Base-by-base conservation (phyloP, 1,140 invertebrate species). In the Brachionus angularis region DNA sequence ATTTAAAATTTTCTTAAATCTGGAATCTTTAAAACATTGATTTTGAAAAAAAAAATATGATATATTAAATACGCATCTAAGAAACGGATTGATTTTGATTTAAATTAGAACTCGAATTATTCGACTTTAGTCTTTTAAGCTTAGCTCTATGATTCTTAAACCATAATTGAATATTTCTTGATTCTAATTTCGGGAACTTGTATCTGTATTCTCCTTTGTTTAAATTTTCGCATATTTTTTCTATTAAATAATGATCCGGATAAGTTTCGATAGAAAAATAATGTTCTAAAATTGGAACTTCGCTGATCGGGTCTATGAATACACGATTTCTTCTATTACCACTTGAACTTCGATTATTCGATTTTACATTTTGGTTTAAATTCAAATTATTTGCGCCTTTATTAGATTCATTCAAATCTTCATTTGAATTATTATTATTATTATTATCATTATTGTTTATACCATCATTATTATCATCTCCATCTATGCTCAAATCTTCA, bases 261-360 rank as follows among this genome's bases (percentile, higher is more conserved):
- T 97, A 94, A 27, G 94, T 96, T 82, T 96, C 96, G 77, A 92
- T 86, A n/a, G 88, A 87, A 78, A 97, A 97, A 93, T 94, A 97
- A 77, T 91, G 90, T 79, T 97, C 94, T 69, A 98, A 83, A 74
- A 91, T 87, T 3, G 94, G 94, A 49, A 98, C 94, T 85, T 98
- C 95, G 23, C 91, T 93, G 12, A 96, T 91, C 0, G 94, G 95
- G 83, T 98, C 95, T 74, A 98, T 98, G 79, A 98, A 98, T n/a
- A 94, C 96, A 72, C 95, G 86, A 80, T 96, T 96, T 34, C 94
- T 86, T 46, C 72, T 73, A 73, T 73, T 74, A 74, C 55, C 85
- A 79, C 36, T 29, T 16, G 53, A 21, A 58, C 39, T 58, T 21
- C 53, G 53, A 39, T 25, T 58, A 39, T 58, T 58, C 8, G 53